Percentiles rank a stretch among this genome's conserved stretches.
These are phyloP conservation scores for Panthera leo DNA, from an alignment of 2,113 vertebrate species.

Conservation along the genomic window DNA sequence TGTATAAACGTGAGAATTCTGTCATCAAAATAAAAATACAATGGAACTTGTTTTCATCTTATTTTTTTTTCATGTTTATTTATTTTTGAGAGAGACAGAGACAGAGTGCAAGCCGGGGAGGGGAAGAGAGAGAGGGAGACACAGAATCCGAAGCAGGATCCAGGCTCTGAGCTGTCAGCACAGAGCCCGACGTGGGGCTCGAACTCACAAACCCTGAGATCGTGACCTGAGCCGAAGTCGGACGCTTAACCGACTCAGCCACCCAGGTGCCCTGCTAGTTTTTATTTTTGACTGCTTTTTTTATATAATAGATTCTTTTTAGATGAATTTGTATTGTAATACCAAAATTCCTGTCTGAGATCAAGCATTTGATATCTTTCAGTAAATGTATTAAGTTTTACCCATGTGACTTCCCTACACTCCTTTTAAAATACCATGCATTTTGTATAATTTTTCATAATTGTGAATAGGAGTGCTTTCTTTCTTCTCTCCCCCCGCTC, in stretches of 20 bases:
- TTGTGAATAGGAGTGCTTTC: background rate
- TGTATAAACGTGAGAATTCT: conserved; percentile 37
- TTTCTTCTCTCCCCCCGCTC: background rate
- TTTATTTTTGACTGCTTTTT: conserved; percentile 22
- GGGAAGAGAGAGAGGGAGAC: no score
- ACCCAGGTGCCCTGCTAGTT: background rate
- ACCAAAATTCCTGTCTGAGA: background rate
- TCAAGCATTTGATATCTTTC: background rate
- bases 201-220: no score
- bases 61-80: background rate
- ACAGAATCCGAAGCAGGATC: no score
- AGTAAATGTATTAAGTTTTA: background rate
- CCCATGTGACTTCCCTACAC: background rate
- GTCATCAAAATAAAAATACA: conserved; percentile 59
- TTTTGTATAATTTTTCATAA: conserved; percentile 24
- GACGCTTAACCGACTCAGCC: no score
- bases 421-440: background rate
- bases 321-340: conserved; percentile 8
- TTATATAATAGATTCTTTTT: conserved; percentile 15
- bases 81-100: no score
- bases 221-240: no score
- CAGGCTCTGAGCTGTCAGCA: no score
- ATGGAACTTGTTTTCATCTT: background rate
- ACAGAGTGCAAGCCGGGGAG: no score
- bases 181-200: no score